Conservation (phyloP, 2,888 invertebrate genomes). For the Seira ritae region DNA sequence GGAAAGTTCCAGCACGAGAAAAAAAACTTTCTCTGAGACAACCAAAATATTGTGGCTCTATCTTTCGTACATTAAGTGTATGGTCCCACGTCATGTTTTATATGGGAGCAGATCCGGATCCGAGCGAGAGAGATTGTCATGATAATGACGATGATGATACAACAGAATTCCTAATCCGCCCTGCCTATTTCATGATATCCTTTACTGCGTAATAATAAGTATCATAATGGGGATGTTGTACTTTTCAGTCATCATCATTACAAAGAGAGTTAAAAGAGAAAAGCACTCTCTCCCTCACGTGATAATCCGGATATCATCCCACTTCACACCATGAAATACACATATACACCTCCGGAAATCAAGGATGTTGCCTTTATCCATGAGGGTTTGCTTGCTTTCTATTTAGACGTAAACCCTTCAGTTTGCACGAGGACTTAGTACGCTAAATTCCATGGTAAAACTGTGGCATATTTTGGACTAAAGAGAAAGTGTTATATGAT, state of each 20-base stretch:
- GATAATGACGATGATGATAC: neutral
- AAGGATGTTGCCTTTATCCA: neutral
- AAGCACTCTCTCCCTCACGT: neutral
- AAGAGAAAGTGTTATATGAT: too few species aligned
- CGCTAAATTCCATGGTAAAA: too few species aligned
- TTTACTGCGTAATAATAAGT: conserved; percentile 1
- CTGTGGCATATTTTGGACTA: too few species aligned
- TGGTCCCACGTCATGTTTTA: neutral
- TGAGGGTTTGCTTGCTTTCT: too few species aligned
- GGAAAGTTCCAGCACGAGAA: conserved; percentile 10
- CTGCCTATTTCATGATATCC: neutral
- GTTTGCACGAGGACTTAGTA: too few species aligned
- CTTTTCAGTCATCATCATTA: neutral
- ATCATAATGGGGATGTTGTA: neutral
- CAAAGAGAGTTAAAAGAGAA: neutral
- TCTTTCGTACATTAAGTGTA: conserved; percentile 15
- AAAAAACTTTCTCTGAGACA: neutral
- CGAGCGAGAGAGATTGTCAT: neutral
- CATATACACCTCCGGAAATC: neutral
- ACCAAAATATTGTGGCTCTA: conserved; percentile 38
- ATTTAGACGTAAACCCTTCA: too few species aligned
- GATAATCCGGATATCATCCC: conserved; percentile 1
- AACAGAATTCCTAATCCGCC: neutral
- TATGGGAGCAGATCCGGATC: too few species aligned
- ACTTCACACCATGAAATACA: conserved; percentile 6